phyloP scores from a whole-genome alignment of 2,888 invertebrate species.

The Heliconius cydno region DNA sequence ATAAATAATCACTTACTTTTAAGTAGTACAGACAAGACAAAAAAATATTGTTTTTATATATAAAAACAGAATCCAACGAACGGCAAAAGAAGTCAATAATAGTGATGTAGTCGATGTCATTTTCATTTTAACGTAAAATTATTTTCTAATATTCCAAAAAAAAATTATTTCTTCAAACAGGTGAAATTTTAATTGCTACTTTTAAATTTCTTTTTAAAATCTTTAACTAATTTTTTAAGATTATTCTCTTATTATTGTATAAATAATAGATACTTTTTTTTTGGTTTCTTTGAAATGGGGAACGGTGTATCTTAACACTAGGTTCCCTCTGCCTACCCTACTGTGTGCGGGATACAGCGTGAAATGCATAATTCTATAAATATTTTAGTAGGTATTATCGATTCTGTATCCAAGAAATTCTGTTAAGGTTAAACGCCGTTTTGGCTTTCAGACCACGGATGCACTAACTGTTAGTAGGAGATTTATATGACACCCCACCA shows the following conservation, averaged over 20 bases:
- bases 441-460: constrained; percentile 53
- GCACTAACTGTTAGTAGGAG: constrained; percentile 50
- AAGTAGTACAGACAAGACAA: too few relatives aligned
- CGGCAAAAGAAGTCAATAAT: too few relatives aligned
- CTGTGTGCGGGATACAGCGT: too few relatives aligned
- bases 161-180: not conserved
- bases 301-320: too few relatives aligned
- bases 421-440: constrained; percentile 55
- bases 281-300: too few relatives aligned
- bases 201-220: not conserved
- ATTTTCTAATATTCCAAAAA: not conserved
- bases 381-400: not conserved
- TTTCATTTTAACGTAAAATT: not conserved
- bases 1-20: not conserved
- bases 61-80: too few relatives aligned
- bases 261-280: too few relatives aligned
- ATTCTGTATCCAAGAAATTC: constrained; percentile 16
- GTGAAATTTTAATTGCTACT: not conserved
- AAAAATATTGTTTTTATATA: too few relatives aligned
- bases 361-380: not conserved
- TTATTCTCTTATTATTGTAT: too few relatives aligned
- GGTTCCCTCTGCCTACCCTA: too few relatives aligned
- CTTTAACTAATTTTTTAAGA: too few relatives aligned
- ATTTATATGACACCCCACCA: constrained; percentile 52
- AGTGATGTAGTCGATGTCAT: not conserved